phyloP scores from a whole-genome alignment of 1,140 invertebrate species.

The Tachypleus tridentatus region DNA sequence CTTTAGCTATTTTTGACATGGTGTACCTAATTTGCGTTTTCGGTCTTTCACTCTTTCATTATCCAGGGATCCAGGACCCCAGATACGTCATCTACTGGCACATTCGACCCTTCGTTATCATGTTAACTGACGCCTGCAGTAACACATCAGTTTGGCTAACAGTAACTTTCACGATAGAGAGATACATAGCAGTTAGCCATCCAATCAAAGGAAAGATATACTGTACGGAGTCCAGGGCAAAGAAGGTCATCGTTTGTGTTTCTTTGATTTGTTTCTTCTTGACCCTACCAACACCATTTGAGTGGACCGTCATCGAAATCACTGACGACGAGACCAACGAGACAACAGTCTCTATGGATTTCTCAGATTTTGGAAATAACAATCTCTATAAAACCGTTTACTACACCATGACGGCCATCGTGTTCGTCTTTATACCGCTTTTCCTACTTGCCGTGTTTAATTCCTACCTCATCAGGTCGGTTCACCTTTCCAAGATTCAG shows the following conservation, averaged over 20 bases:
- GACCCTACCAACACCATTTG: conserved; percentile 51
- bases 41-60: conserved; percentile 49
- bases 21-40: conserved; percentile 54
- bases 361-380: conserved; percentile 38
- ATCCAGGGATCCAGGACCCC: conserved; percentile 37
- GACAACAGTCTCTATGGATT: conserved; percentile 5
- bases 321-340: conserved; percentile 24
- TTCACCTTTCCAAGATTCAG: conserved; percentile 43
- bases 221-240: conserved; percentile 46
- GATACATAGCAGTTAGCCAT: conserved; percentile 62
- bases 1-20: conserved; percentile 56
- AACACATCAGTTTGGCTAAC: conserved; percentile 64
- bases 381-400: conserved; percentile 47
- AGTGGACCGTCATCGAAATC: conserved; percentile 36
- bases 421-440: conserved; percentile 54
- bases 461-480: conserved; percentile 51
- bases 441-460: conserved; percentile 55
- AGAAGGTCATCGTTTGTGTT: conserved; percentile 46
- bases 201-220: conserved; percentile 57
- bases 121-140: conserved; percentile 49
- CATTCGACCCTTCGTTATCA: conserved; percentile 41
- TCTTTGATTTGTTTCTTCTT: conserved; percentile 51
- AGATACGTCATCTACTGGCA: conserved; percentile 42
- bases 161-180: conserved; percentile 61
- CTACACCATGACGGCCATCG: conserved; percentile 49